Conservation (phyloP, 2,113 vertebrate species). For the Onychorhynchus coronatus region DNA sequence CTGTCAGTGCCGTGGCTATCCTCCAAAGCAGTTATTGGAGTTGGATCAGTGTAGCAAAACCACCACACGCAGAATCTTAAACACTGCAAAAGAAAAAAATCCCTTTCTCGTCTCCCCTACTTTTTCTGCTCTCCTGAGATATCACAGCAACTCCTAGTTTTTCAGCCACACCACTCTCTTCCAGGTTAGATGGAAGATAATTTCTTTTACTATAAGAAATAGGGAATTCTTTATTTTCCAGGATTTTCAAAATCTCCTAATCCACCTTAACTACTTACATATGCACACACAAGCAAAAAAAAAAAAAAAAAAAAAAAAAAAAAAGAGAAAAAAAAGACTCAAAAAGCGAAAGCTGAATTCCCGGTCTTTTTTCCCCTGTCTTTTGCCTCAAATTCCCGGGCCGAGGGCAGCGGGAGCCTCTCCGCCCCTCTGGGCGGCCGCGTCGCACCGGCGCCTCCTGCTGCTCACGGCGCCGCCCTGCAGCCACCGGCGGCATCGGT, state of each 20-base stretch:
- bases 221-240: background rate
- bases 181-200: background rate
- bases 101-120: background rate
- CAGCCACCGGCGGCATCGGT: background rate
- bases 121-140: background rate
- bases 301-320: background rate
- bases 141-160: background rate
- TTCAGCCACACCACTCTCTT: background rate
- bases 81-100: background rate
- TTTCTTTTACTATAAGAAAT: background rate
- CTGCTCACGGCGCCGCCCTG: background rate
- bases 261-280: too few relatives aligned
- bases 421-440: background rate
- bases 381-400: background rate
- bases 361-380: background rate
- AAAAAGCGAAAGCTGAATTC: background rate
- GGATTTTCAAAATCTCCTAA: background rate
- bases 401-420: background rate
- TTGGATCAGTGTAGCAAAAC: background rate
- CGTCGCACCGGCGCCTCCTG: conserved; percentile 37
- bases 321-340: background rate
- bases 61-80: background rate
- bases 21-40: background rate
- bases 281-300: background rate
- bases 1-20: background rate